A percentile compares a stretch with the other conserved stretches of the same genome.
Evolutionary conservation across 2,888 invertebrate species (phyloP).

Genomic region (Polydrusus tereticollis): DNA sequence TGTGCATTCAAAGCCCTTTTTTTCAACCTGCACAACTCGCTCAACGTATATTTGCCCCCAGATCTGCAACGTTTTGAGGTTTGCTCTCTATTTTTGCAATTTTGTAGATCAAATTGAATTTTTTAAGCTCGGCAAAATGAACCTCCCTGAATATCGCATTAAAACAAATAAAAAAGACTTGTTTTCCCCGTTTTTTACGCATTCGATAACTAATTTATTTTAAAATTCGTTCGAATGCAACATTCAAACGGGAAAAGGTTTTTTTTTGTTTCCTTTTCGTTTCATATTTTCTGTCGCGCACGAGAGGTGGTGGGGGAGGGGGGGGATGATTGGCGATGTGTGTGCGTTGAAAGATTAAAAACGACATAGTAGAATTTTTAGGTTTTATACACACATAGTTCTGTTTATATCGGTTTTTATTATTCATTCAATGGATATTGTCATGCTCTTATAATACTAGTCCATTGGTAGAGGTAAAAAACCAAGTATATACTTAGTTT

Average conservation of each 20-base stretch:
- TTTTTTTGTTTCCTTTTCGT: slow-evolving; percentile 31
- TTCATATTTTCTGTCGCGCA: slow-evolving; percentile 40
- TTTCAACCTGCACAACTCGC: background rate
- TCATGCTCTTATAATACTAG: too few relatives aligned
- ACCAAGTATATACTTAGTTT: too few relatives aligned
- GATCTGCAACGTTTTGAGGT: slow-evolving; percentile 24
- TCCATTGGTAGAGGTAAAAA: too few relatives aligned
- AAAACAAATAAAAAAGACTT: slow-evolving; percentile 34
- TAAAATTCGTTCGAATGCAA: slow-evolving; percentile 52
- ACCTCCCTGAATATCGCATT: slow-evolving; percentile 50
- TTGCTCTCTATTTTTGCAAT: slow-evolving; percentile 57
- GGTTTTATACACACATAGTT: background rate
- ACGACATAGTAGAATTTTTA: background rate
- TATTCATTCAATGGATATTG: too few relatives aligned
- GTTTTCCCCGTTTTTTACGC: slow-evolving; percentile 44
- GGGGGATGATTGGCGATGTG: background rate
- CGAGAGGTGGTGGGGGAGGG: background rate
- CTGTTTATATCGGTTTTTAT: background rate
- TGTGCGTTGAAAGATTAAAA: slow-evolving; percentile 13
- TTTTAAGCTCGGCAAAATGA: slow-evolving; percentile 55
- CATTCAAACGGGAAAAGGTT: slow-evolving; percentile 37
- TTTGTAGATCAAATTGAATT: slow-evolving; percentile 61
- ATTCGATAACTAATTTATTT: slow-evolving; percentile 54
- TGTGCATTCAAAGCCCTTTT: background rate
- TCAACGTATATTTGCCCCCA: slow-evolving; percentile 5